Percentiles rank a stretch among this genome's conserved stretches.
phyloP scores from a whole-genome alignment of 1,140 invertebrate species.

The Pomacea maculata region DNA sequence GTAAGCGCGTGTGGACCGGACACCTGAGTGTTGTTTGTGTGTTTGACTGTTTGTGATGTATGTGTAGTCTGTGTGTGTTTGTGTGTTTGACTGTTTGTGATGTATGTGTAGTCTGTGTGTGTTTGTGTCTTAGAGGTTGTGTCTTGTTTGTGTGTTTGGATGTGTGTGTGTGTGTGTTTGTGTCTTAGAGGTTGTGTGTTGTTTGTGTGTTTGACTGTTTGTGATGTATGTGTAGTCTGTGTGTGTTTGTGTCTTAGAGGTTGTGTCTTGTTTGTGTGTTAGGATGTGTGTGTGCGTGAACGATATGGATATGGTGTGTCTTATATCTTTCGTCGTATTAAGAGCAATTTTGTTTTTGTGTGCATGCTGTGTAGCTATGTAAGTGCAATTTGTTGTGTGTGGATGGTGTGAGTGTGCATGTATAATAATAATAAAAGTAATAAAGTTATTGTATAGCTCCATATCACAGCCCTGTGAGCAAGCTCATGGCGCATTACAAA shows the following conservation, averaged over 20 bases:
- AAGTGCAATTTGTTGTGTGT: too few species aligned
- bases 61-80: not conserved
- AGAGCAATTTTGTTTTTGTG: too few species aligned
- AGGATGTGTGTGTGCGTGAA: not conserved
- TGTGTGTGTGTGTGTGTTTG: not conserved
- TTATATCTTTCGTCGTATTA: too few species aligned
- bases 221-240: not conserved
- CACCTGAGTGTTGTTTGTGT: not conserved
- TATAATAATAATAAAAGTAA: too few species aligned
- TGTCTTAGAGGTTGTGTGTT: not conserved
- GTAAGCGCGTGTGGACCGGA: conserved; percentile 9
- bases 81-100: not conserved
- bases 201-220: not conserved
- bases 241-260: not conserved
- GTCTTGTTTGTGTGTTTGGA: conserved; percentile 4
- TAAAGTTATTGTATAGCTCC: too few species aligned
- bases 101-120: not conserved
- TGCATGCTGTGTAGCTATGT: too few species aligned
- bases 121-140: not conserved
- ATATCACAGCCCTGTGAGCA: too few species aligned
- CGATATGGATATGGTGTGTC: too few species aligned
- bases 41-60: not conserved
- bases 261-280: not conserved
- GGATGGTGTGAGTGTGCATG: too few species aligned
- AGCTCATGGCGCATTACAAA: too few species aligned